Evolutionary conservation across 2,888 invertebrate genomes (phyloP).

Genomic region (Latheticus oryzae): DNA sequence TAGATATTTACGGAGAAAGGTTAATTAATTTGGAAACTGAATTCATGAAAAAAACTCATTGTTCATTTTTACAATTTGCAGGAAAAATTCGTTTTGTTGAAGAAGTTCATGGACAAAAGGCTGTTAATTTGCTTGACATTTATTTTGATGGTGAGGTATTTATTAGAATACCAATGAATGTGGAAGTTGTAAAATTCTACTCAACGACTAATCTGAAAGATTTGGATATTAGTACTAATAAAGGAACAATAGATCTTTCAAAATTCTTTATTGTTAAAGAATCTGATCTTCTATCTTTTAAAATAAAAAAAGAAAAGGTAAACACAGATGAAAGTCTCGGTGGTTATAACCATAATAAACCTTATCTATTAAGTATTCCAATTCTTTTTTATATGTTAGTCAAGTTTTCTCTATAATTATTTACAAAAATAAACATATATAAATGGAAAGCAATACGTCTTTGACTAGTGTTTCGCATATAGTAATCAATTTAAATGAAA

Average conservation of each 20-base stretch:
- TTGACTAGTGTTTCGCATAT: too few species aligned
- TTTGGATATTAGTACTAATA: constrained; percentile 9
- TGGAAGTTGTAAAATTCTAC: constrained; percentile 20
- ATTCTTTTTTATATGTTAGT: too few species aligned
- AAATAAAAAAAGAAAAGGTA: constrained; percentile 3
- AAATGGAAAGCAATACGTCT: too few species aligned
- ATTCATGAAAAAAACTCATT: constrained; percentile 2
- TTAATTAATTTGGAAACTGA: constrained; percentile 5
- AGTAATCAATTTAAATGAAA: too few species aligned
- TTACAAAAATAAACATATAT: too few species aligned
- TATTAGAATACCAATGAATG: constrained; percentile 14
- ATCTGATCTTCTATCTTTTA: not conserved
- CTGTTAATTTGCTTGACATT: constrained; percentile 2
- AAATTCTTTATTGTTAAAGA: not conserved
- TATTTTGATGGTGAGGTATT: constrained; percentile 14
- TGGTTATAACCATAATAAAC: too few species aligned
- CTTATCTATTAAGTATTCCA: too few species aligned
- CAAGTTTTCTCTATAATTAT: too few species aligned
- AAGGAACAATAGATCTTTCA: constrained; percentile 8
- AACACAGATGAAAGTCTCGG: too few species aligned
- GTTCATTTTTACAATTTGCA: not conserved
- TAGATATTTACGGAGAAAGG: constrained; percentile 19
- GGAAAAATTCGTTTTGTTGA: too few species aligned
- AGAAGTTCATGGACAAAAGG: not conserved
- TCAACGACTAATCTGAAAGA: constrained; percentile 20